Percentiles rank a stretch among this genome's conserved stretches.
phyloP scores from a whole-genome alignment of 2,888 invertebrate genomes.

The Schrankia costaestrigalis region DNA sequence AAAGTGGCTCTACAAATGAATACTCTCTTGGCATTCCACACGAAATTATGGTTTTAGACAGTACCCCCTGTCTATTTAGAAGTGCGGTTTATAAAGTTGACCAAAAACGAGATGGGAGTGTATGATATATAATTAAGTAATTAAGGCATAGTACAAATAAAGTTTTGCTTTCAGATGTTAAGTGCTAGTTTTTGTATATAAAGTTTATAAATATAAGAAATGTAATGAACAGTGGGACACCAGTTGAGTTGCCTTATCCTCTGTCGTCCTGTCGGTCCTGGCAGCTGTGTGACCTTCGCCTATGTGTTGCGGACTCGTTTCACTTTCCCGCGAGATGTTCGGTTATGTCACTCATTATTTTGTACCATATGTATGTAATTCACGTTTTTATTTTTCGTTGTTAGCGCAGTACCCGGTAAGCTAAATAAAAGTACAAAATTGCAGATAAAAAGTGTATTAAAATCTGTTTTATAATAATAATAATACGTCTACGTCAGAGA shows the following conservation, averaged over 20 bases:
- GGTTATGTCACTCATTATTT: too few species aligned
- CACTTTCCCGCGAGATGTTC: too few species aligned
- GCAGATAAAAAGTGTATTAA: conserved; percentile 58
- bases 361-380: conserved; percentile 52
- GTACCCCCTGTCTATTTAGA: conserved; percentile 6
- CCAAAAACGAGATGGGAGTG: conserved; percentile 41
- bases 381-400: conserved; percentile 34
- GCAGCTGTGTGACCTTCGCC: conserved; percentile 49
- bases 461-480: conserved; percentile 56
- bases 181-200: conserved; percentile 53
- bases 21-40: conserved; percentile 35
- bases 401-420: conserved; percentile 38
- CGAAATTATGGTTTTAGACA: conserved; percentile 14
- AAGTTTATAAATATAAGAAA: conserved; percentile 19
- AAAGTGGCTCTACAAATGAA: conserved; percentile 7
- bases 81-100: conserved; percentile 25
- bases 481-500: conserved; percentile 35
- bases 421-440: conserved; percentile 76
- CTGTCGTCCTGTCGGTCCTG: conserved; percentile 13
- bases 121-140: conserved; percentile 32
- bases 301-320: too few species aligned
- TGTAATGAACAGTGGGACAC: conserved; percentile 46
- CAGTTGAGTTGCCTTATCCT: conserved; percentile 66
- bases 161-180: conserved; percentile 37
- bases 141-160: conserved; percentile 71